These are phyloP conservation scores for Struthidea cinerea DNA, from an alignment of 2,113 vertebrate genomes.

Conservation along the genomic window DNA sequence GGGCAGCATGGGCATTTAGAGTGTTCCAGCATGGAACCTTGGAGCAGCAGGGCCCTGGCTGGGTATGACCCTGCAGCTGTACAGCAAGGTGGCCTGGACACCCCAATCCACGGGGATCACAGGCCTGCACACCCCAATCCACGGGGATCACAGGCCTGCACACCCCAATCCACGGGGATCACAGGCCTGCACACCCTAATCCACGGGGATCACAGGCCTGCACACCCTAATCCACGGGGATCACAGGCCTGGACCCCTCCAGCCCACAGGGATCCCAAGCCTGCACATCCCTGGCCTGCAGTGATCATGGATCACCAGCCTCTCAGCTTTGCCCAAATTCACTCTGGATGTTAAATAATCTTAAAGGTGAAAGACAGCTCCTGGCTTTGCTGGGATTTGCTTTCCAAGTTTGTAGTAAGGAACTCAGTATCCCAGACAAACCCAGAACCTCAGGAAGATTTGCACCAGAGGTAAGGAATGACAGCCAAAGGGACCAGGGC, in stretches of 20 bases:
- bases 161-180: too few relatives aligned
- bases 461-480: not conserved
- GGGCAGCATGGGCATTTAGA: not conserved
- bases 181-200: not conserved
- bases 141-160: too few relatives aligned
- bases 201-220: not conserved
- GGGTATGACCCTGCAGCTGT: not conserved
- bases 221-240: accelerated
- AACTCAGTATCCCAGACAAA: not conserved
- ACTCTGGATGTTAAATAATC: not conserved
- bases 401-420: not conserved
- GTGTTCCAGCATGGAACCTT: not conserved
- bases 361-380: not conserved
- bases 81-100: not conserved
- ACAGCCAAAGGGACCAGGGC: not conserved
- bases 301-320: not conserved
- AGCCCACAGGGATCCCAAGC: not conserved
- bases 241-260: not conserved
- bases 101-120: accelerated
- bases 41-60: not conserved
- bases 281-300: not conserved
- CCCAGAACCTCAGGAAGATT: not conserved
- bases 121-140: too few relatives aligned
- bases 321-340: not conserved
- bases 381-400: not conserved